phyloP scores from a whole-genome alignment of 2,888 invertebrate genomes.

The Scaptomyza caliginosa region DNA sequence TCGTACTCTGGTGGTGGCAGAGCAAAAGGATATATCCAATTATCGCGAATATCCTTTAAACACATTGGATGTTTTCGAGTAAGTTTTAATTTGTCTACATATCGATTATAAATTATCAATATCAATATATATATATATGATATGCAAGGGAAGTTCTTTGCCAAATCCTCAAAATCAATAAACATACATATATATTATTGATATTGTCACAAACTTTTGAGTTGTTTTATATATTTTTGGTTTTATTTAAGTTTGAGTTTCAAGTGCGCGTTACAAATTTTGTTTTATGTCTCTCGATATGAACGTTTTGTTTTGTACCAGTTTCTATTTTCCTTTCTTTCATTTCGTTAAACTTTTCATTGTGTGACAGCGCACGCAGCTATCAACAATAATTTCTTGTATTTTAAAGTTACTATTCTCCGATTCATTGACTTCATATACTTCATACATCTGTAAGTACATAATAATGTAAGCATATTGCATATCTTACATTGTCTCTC shows the following conservation, averaged over 20 bases:
- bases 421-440: not conserved
- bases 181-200: not conserved
- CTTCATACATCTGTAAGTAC: slow-evolving; percentile 1
- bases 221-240: not conserved
- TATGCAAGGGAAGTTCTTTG: not conserved
- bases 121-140: not conserved
- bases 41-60: slow-evolving; percentile 83
- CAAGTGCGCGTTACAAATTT: not conserved
- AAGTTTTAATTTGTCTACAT: slow-evolving; percentile 40
- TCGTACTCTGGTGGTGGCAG: slow-evolving; percentile 88
- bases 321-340: slow-evolving; percentile 4
- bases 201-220: not conserved
- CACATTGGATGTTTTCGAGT: slow-evolving; percentile 74
- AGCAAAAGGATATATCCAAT: slow-evolving; percentile 55
- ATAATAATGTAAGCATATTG: not conserved
- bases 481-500: not conserved
- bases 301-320: not conserved
- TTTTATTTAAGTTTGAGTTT: not conserved
- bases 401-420: not conserved
- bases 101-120: not conserved
- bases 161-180: not conserved
- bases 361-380: slow-evolving; percentile 3
- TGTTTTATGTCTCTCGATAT: not conserved
- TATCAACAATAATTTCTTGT: not conserved
- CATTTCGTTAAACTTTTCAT: not conserved